phyloP scores from a whole-genome alignment of 2,888 invertebrate species.

The Pandemis cinnamomeana region DNA sequence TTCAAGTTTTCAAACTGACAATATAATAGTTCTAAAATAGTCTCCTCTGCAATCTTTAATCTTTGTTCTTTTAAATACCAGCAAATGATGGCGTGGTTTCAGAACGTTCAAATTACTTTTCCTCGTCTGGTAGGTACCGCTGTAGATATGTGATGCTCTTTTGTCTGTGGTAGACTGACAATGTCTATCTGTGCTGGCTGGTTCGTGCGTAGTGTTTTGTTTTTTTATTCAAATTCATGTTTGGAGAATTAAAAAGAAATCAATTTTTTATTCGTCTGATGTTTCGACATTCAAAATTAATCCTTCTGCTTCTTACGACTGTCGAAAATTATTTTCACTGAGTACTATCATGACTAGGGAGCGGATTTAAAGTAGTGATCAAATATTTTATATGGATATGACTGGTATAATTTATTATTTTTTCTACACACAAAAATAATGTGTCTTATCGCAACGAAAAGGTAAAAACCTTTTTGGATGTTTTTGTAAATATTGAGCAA shows the following conservation, averaged over 20 bases:
- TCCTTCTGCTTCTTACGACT: not conserved
- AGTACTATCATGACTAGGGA: too few species aligned
- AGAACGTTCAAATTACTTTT: constrained; percentile 35
- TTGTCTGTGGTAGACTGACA: constrained; percentile 36
- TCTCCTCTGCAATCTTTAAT: constrained; percentile 2
- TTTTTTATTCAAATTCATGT: not conserved
- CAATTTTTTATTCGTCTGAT: too few species aligned
- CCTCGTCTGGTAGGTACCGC: constrained; percentile 17
- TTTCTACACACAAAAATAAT: too few species aligned
- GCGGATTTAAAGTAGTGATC: too few species aligned
- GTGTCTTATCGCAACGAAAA: too few species aligned
- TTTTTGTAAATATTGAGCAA: too few species aligned
- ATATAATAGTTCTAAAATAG: too few species aligned
- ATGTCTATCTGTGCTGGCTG: constrained; percentile 28
- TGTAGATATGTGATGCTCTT: constrained; percentile 18
- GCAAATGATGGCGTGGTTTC: constrained; percentile 27
- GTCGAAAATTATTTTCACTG: too few species aligned
- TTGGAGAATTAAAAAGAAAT: not conserved
- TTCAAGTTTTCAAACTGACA: not conserved
- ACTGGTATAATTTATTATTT: too few species aligned
- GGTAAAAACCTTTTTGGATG: too few species aligned
- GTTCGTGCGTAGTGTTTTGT: constrained; percentile 21
- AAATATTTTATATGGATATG: too few species aligned
- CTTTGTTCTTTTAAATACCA: constrained; percentile 27
- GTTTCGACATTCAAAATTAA: not conserved